phyloP scores from a whole-genome alignment of 2,113 vertebrate genomes.

The Anoplopoma fimbria region DNA sequence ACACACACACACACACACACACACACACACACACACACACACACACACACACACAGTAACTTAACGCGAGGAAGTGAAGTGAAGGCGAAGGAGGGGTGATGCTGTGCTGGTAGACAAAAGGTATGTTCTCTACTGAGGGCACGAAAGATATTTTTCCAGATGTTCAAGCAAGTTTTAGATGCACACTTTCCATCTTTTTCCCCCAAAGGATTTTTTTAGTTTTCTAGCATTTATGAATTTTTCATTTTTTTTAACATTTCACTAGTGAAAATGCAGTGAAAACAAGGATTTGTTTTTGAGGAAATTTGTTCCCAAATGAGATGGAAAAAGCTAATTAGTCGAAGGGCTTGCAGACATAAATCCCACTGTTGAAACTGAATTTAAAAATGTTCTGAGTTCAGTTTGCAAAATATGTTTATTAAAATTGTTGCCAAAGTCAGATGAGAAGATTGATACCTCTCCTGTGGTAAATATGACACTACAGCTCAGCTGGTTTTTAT shows the following conservation, averaged over 20 bases:
- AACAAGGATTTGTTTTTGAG: neutral
- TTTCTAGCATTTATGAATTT: too few species aligned
- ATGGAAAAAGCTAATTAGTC: neutral
- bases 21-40: too few species aligned
- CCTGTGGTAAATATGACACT: neutral
- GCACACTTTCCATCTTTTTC: neutral
- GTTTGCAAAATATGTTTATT: neutral
- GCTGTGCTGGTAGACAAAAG: neutral
- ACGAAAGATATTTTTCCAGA: too few species aligned
- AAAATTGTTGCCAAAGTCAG: neutral
- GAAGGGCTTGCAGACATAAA: neutral
- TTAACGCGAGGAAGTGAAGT: slow-evolving; percentile 31
- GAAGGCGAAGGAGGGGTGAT: slow-evolving; percentile 18
- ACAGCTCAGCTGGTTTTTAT: neutral
- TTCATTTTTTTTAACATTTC: too few species aligned
- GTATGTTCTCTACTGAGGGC: neutral
- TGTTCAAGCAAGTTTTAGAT: too few species aligned
- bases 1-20: neutral
- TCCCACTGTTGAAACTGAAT: neutral
- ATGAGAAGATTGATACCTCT: neutral
- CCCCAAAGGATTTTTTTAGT: too few species aligned
- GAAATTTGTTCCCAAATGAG: neutral
- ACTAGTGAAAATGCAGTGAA: neutral
- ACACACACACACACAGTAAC: slow-evolving; percentile 9
- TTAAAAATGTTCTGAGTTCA: neutral